Evolutionary conservation across 1,140 invertebrate genomes (phyloP), one percentile per base, ranked within the genome.

Genomic region (Eubasilissa regina): DNA sequence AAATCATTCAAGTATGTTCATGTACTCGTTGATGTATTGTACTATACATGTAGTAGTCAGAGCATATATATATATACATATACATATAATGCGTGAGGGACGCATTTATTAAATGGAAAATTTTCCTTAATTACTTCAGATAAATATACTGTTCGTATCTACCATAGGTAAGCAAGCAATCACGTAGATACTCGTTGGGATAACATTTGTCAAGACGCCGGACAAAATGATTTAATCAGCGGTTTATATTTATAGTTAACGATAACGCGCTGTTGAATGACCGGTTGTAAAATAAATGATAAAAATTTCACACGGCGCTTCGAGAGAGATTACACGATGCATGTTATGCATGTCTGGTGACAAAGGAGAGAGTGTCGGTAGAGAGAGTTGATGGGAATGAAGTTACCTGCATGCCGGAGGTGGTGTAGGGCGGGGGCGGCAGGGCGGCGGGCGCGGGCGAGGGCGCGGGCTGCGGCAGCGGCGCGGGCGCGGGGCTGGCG

Each of bases 361-460:
- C 6, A 35, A 35, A 35, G 25, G 25, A 35, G 25, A 3, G 48
- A 51, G n/a, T 51, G 13, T 48, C 13, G 47, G 47, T 9, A 48
- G 13, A 58, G 17, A 58, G 19, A n/a, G n/a, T n/a, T 58, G 17
- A 1, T 4, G 3, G 10, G 55, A n/a, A 15, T 19, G 56, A n/a
- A 6, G 21, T 76, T 60, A 83, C 81, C 81, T 83, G 81, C 81
- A 83, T 80, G 21, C 47, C 56, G 53, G 78, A 78, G 58, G 81
- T 83, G 55, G 81, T 80, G 76, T 83, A 83, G 45, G 82, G 85
- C 12, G 88, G 87, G 47, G 88, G 88, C 44, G 87, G 88, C 62
- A 88, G 84, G 9, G 87, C 87, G 68, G 87, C 87, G 74, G 87
- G 87, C 73, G 87, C 87, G 58, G 87, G 88, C 77, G 87, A 87